These are phyloP conservation scores for Rhizoglyphus robini DNA, from an alignment of 1,140 invertebrate genomes.

Conservation along the genomic window DNA sequence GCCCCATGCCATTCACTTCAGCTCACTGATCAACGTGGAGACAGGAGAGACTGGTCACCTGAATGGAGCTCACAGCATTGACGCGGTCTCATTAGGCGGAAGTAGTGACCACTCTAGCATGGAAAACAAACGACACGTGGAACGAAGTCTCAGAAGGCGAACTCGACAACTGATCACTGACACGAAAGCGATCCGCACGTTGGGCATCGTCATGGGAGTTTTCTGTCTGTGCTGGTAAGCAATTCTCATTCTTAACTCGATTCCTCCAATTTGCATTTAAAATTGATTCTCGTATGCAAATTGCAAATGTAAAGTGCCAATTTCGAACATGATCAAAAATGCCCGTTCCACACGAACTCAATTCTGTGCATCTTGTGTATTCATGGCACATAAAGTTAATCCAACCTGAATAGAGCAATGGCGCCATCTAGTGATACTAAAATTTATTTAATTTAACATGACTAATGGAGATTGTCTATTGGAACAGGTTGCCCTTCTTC, in stretches of 20 bases:
- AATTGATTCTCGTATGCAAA: not conserved
- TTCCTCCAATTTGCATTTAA: not conserved
- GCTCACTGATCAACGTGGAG: not conserved
- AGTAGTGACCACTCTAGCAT: not conserved
- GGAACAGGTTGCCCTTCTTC: slow-evolving; percentile 65
- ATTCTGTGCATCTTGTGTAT: too few species aligned
- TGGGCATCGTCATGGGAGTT: slow-evolving; percentile 84
- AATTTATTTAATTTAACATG: too few species aligned
- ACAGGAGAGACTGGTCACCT: not conserved
- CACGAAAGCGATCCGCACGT: slow-evolving; percentile 76
- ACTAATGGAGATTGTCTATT: too few species aligned
- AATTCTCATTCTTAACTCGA: too few species aligned
- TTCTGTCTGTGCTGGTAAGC: slow-evolving; percentile 83
- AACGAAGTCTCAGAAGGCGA: slow-evolving; percentile 26
- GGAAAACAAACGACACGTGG: slow-evolving; percentile 26
- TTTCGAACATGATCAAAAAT: too few species aligned
- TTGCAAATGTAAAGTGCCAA: not conserved
- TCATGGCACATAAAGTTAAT: too few species aligned
- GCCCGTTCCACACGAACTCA: too few species aligned
- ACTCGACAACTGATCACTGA: slow-evolving; percentile 29
- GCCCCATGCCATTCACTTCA: slow-evolving; percentile 1
- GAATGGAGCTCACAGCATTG: not conserved
- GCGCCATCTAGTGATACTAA: too few species aligned
- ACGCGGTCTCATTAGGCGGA: not conserved
- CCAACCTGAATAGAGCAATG: too few species aligned